These are phyloP conservation scores for Tokudaia tokunoshimensis DNA, from an alignment of 2,797 vertebrate species.

Conservation along the genomic window DNA sequence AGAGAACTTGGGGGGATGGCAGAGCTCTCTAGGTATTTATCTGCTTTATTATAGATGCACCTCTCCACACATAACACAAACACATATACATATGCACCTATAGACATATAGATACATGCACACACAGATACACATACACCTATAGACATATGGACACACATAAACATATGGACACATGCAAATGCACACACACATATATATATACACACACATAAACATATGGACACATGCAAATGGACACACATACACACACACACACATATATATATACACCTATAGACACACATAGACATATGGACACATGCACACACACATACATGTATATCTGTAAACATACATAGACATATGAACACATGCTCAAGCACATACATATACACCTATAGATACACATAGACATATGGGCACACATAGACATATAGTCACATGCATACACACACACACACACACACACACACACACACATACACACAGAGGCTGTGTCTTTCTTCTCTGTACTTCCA, in stretches of 20 bases:
- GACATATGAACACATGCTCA: not conserved
- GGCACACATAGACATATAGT: not conserved
- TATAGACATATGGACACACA: not conserved
- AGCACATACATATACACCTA: not conserved
- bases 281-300: not conserved
- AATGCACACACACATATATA: not conserved
- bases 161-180: not conserved
- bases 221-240: too few relatives aligned
- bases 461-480: not conserved
- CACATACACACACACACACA: too few relatives aligned
- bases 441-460: not conserved
- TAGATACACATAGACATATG: not conserved
- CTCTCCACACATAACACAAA: not conserved
- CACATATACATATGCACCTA: not conserved
- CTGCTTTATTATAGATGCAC: not conserved
- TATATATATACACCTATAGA: not conserved
- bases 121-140: not conserved
- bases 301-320: not conserved
- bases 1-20: not conserved
- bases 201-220: not conserved
- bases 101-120: not conserved
- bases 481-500: not conserved
- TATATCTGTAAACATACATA: not conserved
- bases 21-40: not conserved
- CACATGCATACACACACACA: rapidly evolving